Conservation (phyloP, 2,113 vertebrate species). For the Sinocyclocheilus grahami region DNA sequence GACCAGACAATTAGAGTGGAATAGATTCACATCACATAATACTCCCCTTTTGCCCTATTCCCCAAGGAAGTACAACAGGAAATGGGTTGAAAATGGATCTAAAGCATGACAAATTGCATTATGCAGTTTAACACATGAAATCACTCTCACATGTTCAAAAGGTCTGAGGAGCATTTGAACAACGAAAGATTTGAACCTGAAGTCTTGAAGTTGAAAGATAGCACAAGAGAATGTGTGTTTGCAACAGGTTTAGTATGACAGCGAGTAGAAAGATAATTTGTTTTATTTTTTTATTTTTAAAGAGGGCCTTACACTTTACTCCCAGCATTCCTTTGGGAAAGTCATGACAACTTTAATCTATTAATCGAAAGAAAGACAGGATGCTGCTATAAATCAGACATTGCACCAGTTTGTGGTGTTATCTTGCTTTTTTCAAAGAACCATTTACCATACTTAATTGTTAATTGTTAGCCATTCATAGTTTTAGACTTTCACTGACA, state of each 20-base stretch:
- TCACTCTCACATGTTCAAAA: background rate
- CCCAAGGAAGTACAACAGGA: background rate
- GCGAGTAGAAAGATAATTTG: background rate
- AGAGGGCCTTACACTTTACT: background rate
- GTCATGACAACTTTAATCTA: background rate
- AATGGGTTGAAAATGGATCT: background rate
- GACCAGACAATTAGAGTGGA: background rate
- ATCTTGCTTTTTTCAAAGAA: background rate
- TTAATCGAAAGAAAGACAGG: background rate
- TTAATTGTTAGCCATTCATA: constrained; percentile 16
- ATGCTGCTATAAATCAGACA: constrained; percentile 24
- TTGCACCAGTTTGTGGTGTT: constrained; percentile 16
- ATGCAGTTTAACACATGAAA: constrained; percentile 7
- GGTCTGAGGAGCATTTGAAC: background rate
- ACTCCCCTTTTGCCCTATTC: background rate
- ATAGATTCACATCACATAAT: background rate
- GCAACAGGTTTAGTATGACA: background rate
- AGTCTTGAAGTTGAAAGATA: background rate
- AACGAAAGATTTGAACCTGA: background rate
- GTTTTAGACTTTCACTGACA: background rate
- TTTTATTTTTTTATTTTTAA: background rate
- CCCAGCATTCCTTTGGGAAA: background rate
- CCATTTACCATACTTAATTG: background rate
- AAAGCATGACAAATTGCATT: background rate
- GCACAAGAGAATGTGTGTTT: background rate